phyloP scores from a whole-genome alignment of 2,113 vertebrate genomes.

The Otolemur garnettii region DNA sequence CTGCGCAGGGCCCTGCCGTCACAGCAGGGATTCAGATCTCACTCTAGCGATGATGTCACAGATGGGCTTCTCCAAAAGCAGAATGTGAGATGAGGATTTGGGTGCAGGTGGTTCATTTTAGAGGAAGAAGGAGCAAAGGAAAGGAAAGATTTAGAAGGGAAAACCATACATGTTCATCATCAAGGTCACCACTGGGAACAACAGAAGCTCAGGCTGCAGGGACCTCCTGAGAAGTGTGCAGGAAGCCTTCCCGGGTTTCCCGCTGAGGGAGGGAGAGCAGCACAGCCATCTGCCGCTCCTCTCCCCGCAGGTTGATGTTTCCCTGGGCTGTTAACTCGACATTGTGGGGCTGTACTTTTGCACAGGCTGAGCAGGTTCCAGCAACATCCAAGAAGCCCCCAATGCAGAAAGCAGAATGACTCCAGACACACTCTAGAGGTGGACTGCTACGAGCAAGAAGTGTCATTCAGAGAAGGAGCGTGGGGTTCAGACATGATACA shows the following conservation, averaged over 20 bases:
- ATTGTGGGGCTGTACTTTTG: neutral
- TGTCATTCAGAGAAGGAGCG: neutral
- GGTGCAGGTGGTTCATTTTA: neutral
- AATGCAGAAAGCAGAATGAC: neutral
- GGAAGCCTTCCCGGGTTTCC: neutral
- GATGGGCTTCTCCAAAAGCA: neutral
- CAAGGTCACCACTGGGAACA: neutral
- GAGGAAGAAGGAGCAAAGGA: neutral
- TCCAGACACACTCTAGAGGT: no score
- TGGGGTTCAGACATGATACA: neutral
- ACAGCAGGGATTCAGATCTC: neutral
- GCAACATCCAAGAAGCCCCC: neutral
- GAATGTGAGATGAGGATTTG: neutral
- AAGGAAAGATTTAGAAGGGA: neutral
- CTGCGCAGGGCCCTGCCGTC: neutral
- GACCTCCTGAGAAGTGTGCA: neutral
- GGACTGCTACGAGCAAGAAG: neutral
- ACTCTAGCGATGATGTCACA: neutral
- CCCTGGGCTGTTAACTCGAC: neutral
- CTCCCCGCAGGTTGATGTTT: fast-evolving
- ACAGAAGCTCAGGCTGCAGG: neutral
- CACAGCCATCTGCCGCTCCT: neutral
- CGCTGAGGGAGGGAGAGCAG: neutral
- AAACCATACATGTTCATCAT: neutral
- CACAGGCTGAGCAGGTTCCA: neutral